Evolutionary conservation across 2,113 vertebrate species (phyloP), one percentile per base, ranked within the genome.

Genomic region (Labeo rohita): DNA sequence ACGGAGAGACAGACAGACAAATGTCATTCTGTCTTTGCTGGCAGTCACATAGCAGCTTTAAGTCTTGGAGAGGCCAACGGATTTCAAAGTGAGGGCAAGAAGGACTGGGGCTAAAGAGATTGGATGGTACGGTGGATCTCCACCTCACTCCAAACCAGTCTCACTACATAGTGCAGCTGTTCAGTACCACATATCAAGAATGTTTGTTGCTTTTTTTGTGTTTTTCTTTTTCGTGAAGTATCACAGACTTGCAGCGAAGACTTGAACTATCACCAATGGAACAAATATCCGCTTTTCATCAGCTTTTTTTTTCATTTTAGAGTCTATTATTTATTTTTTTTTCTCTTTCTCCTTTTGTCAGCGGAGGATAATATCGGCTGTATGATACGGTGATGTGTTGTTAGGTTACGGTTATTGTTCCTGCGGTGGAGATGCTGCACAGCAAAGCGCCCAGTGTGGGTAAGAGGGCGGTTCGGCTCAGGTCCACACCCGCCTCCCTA

Each of bases 11-110:
- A 95, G 94, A 96, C 95, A 95, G 94, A 94, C 94, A 95, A 95
- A 95, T 93, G 94, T 95, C 94, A 93, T 95, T 95, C 96, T 94
- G 96, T 96, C 96, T 91, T 94, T 92, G 96, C 96, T 97, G 97
- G 96, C 96, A 96, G 94, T 94, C 93, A 94, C 91, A 96, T 98
- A 98, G 98, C 98, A 99, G 98, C 98, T 98, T 98, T 95, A 43
- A 97, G 96, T 96, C 95, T 96, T 94, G 95, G 96, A 97, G 95
- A 96, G 96, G 95, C 96, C 96, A 95, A 92, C 93, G 92, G 93
- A 91, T 68, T 95, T 66, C 73, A 70, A 75, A 54, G 63, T 85
- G 50, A 92, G 83, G 74, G 86, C 88, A 90, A 87, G 84, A 90
- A 87, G 90, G 81, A 87, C 81, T 68, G 70, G 82, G 68, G 39